Evolutionary conservation across 2,797 vertebrate species (phyloP).

Genomic region (Falco cherrug): DNA sequence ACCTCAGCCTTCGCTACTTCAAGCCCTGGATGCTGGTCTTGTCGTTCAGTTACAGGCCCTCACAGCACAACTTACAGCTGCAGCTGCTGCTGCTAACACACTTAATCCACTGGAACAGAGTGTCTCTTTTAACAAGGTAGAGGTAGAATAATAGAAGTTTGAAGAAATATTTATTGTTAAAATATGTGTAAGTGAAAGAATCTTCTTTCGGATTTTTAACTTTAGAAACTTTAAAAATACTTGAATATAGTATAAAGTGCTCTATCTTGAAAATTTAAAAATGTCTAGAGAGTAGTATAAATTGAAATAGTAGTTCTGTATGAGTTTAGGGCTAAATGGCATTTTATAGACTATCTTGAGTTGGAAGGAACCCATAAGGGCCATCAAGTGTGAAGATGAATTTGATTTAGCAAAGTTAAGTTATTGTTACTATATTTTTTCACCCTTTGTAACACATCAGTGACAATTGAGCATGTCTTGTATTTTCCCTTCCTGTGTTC

Average conservation of each 20-base stretch:
- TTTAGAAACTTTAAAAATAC: neutral
- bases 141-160: neutral
- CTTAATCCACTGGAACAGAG: slow-evolving; percentile 95
- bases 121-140: slow-evolving; percentile 97
- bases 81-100: slow-evolving; percentile 91
- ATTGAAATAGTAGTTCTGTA: neutral
- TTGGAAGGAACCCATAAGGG: neutral
- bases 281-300: neutral
- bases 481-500: neutral
- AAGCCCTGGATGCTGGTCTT: slow-evolving; percentile 95
- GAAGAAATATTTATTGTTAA: neutral
- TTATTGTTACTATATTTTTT: neutral
- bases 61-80: slow-evolving; percentile 95
- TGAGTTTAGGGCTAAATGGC: neutral
- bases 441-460: neutral
- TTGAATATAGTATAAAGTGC: neutral
- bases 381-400: neutral
- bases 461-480: neutral
- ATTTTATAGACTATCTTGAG: neutral
- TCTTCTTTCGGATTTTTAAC: neutral
- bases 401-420: neutral
- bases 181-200: neutral
- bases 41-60: slow-evolving; percentile 97
- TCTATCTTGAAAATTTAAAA: neutral
- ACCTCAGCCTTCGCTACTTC: slow-evolving; percentile 95